A percentile compares a stretch with the other conserved stretches of the same genome.
Conservation (phyloP, 2,113 vertebrate genomes). For the Cacatua alba region DNA sequence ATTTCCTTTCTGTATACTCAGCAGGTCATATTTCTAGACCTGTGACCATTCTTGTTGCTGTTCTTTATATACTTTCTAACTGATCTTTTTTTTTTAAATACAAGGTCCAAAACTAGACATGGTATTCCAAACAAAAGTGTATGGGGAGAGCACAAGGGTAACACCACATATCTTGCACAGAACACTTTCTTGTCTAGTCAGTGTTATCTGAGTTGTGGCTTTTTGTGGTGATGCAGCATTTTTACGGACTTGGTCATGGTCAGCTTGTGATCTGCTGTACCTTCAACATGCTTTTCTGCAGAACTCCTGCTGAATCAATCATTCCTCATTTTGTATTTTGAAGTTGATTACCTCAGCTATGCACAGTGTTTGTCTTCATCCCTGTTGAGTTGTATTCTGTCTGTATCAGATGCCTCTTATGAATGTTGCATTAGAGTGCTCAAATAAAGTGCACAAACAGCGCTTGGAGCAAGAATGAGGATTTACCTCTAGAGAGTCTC, state of each 20-base stretch:
- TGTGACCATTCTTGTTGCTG: background rate
- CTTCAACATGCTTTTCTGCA: background rate
- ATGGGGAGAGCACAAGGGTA: background rate
- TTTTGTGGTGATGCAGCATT: background rate
- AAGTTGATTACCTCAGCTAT: background rate
- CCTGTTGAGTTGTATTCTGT: background rate
- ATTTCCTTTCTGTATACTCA: background rate
- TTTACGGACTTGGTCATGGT: background rate
- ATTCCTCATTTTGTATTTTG: background rate
- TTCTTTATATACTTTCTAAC: background rate
- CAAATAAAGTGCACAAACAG: slow-evolving; percentile 17
- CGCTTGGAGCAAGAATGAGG: background rate
- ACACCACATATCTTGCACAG: background rate
- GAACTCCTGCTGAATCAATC: background rate
- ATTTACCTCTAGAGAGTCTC: background rate
- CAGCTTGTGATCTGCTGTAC: background rate
- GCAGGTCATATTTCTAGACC: background rate
- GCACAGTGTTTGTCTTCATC: background rate
- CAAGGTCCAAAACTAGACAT: background rate
- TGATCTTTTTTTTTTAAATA: background rate
- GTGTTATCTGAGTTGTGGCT: background rate
- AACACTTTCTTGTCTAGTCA: background rate
- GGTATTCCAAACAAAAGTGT: background rate
- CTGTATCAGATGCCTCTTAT: background rate
- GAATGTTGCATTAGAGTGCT: background rate